These are phyloP conservation scores for Pocillopora verrucosa DNA, from an alignment of 64 coral and sea anemone genomes.

Conservation along the genomic window DNA sequence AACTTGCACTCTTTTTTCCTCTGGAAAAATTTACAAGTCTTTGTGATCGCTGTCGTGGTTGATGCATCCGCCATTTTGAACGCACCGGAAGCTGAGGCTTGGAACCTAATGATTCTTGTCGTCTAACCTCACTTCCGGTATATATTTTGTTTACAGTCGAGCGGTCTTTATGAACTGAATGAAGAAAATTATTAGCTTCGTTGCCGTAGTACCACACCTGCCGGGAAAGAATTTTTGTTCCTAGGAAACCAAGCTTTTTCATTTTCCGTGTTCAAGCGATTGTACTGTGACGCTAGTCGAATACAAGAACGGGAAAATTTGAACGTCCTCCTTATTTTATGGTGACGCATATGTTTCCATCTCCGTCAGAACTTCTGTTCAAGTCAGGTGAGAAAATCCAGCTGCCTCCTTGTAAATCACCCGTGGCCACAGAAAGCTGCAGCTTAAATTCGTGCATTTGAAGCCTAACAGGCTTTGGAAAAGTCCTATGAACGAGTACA, in stretches of 20 bases:
- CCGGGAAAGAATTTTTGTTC: constrained; percentile 14
- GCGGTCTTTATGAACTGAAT: background rate
- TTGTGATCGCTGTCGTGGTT: background rate
- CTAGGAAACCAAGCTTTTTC: constrained; percentile 26
- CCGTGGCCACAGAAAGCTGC: background rate
- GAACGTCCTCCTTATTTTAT: background rate
- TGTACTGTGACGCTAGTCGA: background rate
- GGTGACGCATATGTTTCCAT: constrained; percentile 12
- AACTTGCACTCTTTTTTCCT: constrained; percentile 53
- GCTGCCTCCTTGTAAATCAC: constrained; percentile 5
- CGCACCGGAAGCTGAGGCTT: background rate
- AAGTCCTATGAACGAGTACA: background rate
- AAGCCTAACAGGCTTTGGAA: background rate
- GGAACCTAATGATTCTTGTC: background rate
- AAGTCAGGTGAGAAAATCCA: constrained; percentile 40
- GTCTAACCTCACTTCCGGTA: constrained; percentile 24
- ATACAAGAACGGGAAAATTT: background rate
- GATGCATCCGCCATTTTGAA: constrained; percentile 39
- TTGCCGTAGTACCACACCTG: constrained; percentile 44
- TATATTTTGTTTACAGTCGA: constrained; percentile 13
- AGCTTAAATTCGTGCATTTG: background rate
- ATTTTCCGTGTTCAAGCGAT: background rate
- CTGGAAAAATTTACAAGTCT: constrained; percentile 50
- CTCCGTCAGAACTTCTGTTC: background rate
- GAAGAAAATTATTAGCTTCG: background rate